A percentile compares a stretch with the other conserved stretches of the same genome.
phyloP scores from a whole-genome alignment of 2,797 vertebrate species.

The Trichosurus vulpecula region DNA sequence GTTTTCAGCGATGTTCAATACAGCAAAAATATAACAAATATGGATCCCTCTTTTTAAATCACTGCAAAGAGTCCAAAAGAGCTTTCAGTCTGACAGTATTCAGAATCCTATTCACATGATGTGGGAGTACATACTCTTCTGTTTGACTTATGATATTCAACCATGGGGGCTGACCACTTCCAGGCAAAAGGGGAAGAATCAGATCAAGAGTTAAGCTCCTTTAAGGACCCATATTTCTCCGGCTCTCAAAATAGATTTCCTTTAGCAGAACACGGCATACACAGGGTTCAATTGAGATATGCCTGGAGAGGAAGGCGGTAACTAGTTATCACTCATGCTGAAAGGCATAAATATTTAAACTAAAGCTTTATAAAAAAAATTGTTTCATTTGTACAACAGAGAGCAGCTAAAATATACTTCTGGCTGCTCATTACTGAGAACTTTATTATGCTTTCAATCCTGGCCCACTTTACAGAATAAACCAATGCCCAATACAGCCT shows the following conservation, averaged over 20 bases:
- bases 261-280: slow-evolving; percentile 10
- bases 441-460: slow-evolving; percentile 58
- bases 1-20: neutral
- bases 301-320: slow-evolving; percentile 25
- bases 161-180: neutral
- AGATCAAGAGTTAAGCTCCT: slow-evolving; percentile 38
- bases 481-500: slow-evolving; percentile 45
- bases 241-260: slow-evolving; percentile 46
- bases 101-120: neutral
- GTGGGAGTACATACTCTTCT: neutral
- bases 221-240: slow-evolving; percentile 44
- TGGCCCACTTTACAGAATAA: slow-evolving; percentile 52
- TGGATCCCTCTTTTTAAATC: neutral
- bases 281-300: slow-evolving; percentile 38
- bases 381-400: slow-evolving; percentile 39
- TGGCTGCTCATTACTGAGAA: slow-evolving; percentile 55
- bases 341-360: slow-evolving; percentile 57
- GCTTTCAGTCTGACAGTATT: neutral
- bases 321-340: slow-evolving; percentile 1
- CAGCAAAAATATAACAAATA: neutral
- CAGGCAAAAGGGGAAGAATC: neutral
- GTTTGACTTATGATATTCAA: neutral
- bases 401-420: slow-evolving; percentile 41
- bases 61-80: neutral
- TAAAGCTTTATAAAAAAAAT: slow-evolving; percentile 54